These are phyloP conservation scores for Aphodius granarius DNA, from an alignment of 2,888 invertebrate genomes.

Conservation along the genomic window DNA sequence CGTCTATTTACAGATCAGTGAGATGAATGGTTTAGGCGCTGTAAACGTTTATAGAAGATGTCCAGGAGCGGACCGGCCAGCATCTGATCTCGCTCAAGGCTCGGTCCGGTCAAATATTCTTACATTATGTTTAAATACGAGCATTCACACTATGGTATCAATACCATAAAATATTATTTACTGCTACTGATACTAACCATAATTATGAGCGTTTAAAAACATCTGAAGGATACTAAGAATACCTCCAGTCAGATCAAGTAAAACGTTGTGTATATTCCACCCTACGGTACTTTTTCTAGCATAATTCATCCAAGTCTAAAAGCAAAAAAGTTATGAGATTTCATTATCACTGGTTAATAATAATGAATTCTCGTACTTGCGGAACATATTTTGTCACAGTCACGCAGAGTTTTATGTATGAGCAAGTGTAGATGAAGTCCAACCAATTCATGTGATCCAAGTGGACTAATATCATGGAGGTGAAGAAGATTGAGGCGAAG, in stretches of 20 bases:
- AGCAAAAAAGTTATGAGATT: too few species aligned
- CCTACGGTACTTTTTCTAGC: constrained; percentile 89
- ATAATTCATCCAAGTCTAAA: constrained; percentile 89
- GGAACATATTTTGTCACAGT: constrained; percentile 95
- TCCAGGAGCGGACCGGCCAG: too few species aligned
- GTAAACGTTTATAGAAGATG: too few species aligned
- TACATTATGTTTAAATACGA: too few species aligned
- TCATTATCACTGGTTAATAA: too few species aligned
- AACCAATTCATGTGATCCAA: constrained; percentile 74
- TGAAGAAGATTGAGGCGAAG: constrained; percentile 51
- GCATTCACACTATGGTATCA: too few species aligned
- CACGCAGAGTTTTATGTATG: constrained; percentile 88
- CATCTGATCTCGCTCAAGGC: too few species aligned
- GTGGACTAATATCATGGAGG: constrained; percentile 59
- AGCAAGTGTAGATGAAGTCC: constrained; percentile 86
- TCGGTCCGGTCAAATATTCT: too few species aligned
- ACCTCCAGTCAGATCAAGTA: constrained; percentile 92
- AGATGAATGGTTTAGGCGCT: too few species aligned
- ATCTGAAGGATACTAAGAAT: constrained; percentile 88
- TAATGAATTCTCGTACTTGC: constrained; percentile 64
- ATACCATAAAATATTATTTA: too few species aligned
- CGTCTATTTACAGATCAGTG: too few species aligned
- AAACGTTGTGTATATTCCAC: constrained; percentile 95
- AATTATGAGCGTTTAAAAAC: constrained; percentile 87
- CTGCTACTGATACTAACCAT: constrained; percentile 63